Conservation (phyloP, 2,113 vertebrate species). For the Indicator maculatus region DNA sequence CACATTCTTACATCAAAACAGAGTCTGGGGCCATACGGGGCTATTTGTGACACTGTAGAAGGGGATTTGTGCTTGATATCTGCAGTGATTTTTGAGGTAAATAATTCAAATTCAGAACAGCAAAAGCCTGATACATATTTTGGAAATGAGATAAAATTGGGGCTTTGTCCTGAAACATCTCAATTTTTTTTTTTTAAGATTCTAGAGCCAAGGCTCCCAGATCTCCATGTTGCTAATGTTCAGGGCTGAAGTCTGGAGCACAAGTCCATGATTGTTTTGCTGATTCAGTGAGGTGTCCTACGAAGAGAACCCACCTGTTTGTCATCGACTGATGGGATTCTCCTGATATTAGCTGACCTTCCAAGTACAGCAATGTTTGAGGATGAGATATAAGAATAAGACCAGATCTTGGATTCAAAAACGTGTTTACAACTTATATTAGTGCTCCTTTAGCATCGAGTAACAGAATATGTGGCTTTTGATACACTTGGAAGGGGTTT, state of each 20-base stretch:
- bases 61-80: not conserved
- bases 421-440: not conserved
- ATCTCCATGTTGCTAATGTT: not conserved
- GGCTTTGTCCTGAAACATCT: not conserved
- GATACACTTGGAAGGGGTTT: not conserved
- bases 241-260: not conserved
- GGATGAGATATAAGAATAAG: not conserved
- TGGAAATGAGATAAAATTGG: not conserved
- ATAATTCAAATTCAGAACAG: not conserved
- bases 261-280: not conserved
- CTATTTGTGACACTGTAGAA: not conserved
- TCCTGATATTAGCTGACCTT: not conserved
- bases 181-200: not conserved
- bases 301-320: rapidly evolving
- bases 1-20: not conserved
- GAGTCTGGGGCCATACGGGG: not conserved
- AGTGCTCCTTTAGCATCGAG: not conserved
- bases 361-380: not conserved
- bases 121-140: not conserved
- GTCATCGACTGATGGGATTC: not conserved
- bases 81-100: not conserved
- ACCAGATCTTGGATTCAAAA: not conserved
- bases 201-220: not conserved
- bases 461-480: not conserved
- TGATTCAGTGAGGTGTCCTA: not conserved